Evolutionary conservation across 2,113 vertebrate species (phyloP), one percentile per base, ranked within the genome.

Genomic region (Blennius ocellaris): DNA sequence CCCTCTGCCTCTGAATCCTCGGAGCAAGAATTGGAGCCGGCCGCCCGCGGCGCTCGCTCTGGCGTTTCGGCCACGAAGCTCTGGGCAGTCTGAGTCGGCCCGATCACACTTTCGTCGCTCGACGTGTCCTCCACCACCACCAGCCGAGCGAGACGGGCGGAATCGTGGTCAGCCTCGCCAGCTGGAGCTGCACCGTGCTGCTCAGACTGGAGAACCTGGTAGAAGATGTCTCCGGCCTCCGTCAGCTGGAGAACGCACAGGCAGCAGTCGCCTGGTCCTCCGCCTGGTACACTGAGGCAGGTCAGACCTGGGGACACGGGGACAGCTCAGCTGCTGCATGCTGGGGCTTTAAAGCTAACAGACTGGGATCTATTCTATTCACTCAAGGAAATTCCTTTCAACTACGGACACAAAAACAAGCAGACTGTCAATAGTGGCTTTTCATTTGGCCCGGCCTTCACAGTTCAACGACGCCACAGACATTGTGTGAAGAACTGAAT

Each of bases 161-260:
- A n/a, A n/a, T n/a, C n/a, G n/a, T n/a, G n/a, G n/a, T n/a, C 21
- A 30, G 21, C 16, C 9, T 61, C 80, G 10, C 39, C 16, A 3
- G 39, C 51, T 6, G 21, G 38, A 38, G 38, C 11, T 5, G 53
- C 1, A 0, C 41, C 21, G 2, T 2, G 8, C 56, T 10, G 69
- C 63, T 12, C 6, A 0, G 50, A 68, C 63, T 83, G 69, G 0
- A 98, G 89, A 9, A 71, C 80, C 83, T 98, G 97, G 57, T 92
- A 94, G 88, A 98, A 99, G 40, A 97, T 0, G 1, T 98, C 97
- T 5, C 97, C 97, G 0, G 93, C 94, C 2, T 93, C 92, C 0
- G 96, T 95, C 2, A 97, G 94, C 50, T 97, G 97, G 17, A 97
- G 92, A 51, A 97, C 52, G 0, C 89, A 80, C 66, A 96, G 40